Evolutionary conservation across 1,140 invertebrate species (phyloP).

Genomic region (Aethina tumida): DNA sequence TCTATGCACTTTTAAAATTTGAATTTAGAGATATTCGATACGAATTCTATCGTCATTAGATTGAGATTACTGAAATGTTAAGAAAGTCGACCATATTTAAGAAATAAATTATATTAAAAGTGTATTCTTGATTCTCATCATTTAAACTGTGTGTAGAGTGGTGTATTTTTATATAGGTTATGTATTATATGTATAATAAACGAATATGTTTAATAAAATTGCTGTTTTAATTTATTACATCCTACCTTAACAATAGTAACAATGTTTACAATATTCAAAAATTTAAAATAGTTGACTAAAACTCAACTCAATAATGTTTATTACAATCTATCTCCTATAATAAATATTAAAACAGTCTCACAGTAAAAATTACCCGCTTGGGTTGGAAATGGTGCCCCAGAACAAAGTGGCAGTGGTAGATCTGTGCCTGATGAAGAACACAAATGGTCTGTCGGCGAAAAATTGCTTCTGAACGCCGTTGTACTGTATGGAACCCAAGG

Average conservation of each 20-base stretch:
- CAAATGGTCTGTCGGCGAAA: conserved; percentile 55
- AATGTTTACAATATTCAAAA: too few relatives aligned
- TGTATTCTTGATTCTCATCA: conserved; percentile 8
- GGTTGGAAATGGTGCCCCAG: conserved; percentile 41
- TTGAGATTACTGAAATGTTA: not conserved
- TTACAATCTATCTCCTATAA: too few relatives aligned
- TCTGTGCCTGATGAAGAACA: conserved; percentile 59
- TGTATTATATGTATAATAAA: too few relatives aligned
- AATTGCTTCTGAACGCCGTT: conserved; percentile 21
- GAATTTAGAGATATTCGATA: not conserved
- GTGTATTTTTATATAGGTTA: conserved; percentile 36
- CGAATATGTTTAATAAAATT: too few relatives aligned
- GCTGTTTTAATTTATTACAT: too few relatives aligned
- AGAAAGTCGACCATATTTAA: too few relatives aligned
- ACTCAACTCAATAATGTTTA: too few relatives aligned
- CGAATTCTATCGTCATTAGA: not conserved
- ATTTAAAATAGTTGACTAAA: too few relatives aligned
- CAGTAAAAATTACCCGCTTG: too few relatives aligned
- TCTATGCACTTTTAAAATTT: not conserved
- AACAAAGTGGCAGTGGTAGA: conserved; percentile 49
- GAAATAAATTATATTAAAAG: conserved; percentile 5
- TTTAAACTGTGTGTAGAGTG: conserved; percentile 32
- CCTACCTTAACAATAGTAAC: too few relatives aligned
- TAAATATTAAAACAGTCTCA: too few relatives aligned
- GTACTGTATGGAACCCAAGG: conserved; percentile 42